Conservation (phyloP, 2,797 vertebrate genomes). For the Vultur gryphus region DNA sequence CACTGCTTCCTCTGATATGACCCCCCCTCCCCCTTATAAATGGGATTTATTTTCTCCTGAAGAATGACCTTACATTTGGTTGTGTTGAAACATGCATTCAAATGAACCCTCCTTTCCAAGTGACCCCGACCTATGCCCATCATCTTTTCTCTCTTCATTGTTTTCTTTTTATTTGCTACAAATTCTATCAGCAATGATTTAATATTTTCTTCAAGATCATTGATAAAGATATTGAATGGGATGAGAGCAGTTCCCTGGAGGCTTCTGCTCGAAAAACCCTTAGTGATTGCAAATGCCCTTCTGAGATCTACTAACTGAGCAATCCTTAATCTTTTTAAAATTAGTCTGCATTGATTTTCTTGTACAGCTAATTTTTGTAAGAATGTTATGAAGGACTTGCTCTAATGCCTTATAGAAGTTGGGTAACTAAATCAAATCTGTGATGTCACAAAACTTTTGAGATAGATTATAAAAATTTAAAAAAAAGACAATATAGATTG, state of each 20-base stretch:
- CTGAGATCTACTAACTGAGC: background rate
- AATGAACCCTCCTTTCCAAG: background rate
- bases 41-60: background rate
- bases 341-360: slow-evolving; percentile 22
- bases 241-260: slow-evolving; percentile 15
- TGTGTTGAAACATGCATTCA: background rate
- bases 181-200: slow-evolving; percentile 43
- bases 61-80: background rate
- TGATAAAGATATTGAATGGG: slow-evolving; percentile 10
- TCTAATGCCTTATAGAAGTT: background rate
- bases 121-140: background rate
- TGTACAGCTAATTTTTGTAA: background rate
- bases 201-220: slow-evolving; percentile 29
- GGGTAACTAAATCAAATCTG: background rate
- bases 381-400: background rate
- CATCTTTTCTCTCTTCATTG: slow-evolving; percentile 21
- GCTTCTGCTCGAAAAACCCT: background rate
- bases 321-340: slow-evolving; percentile 27
- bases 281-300: background rate
- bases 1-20: background rate
- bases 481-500: background rate
- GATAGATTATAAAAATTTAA: background rate
- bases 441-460: background rate
- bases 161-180: slow-evolving; percentile 37
- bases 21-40: background rate